Percentiles rank a stretch among this genome's conserved stretches.
These are phyloP conservation scores for Rhogogaster chlorosoma DNA, from an alignment of 2,888 invertebrate species.

Conservation along the genomic window DNA sequence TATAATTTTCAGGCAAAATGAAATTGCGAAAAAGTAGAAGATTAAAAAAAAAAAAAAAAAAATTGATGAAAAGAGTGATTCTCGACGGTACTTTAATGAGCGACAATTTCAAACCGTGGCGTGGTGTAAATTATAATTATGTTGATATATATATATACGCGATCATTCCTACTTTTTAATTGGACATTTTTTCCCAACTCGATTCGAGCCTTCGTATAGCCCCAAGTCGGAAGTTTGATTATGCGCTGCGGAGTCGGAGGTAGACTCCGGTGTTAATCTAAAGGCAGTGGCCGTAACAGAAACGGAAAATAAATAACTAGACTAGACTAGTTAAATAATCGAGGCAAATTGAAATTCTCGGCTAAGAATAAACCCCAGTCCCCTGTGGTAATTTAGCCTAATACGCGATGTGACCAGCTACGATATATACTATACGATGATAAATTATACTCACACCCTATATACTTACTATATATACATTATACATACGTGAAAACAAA, in stretches of 20 bases:
- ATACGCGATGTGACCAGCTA: background rate
- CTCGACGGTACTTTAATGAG: background rate
- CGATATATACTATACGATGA: background rate
- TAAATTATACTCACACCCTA: background rate
- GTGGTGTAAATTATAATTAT: background rate
- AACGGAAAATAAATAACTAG: slow-evolving; percentile 24
- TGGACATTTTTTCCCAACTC: background rate
- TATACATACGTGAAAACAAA: too few species aligned
- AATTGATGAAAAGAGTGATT: background rate
- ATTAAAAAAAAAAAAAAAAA: background rate
- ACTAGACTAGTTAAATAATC: slow-evolving; percentile 42
- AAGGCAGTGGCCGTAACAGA: slow-evolving; percentile 17
- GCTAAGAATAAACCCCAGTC: background rate
- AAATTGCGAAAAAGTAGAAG: background rate
- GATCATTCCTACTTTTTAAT: background rate
- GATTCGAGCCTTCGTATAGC: background rate
- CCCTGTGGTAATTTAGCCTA: background rate
- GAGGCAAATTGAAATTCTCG: slow-evolving; percentile 33
- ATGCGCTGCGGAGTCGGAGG: background rate
- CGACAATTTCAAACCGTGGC: background rate
- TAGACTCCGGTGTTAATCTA: background rate
- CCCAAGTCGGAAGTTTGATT: background rate
- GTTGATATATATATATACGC: background rate
- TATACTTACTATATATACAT: background rate
- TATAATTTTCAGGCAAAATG: too few species aligned